These are phyloP conservation scores for Leptopilina myrica DNA, from an alignment of 2,888 invertebrate species.

Conservation along the genomic window DNA sequence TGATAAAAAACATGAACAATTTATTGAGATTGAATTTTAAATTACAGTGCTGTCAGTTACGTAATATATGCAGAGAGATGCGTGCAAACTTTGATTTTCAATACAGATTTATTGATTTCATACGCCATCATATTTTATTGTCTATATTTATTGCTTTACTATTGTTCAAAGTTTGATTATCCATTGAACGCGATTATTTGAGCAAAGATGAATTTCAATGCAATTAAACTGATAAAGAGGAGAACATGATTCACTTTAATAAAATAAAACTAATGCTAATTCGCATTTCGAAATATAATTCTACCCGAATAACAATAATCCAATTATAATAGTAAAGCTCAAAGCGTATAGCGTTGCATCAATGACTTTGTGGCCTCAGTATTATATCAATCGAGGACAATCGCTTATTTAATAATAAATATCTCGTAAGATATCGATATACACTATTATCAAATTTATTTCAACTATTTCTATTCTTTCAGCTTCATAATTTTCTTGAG, in stretches of 20 bases:
- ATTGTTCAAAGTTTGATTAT: constrained; percentile 7
- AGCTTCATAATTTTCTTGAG: too few relatives aligned
- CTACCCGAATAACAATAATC: constrained; percentile 22
- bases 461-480: too few relatives aligned
- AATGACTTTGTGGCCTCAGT: constrained; percentile 10
- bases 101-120: constrained; percentile 5
- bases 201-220: background rate
- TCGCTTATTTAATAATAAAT: constrained; percentile 13
- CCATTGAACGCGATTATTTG: background rate
- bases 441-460: too few relatives aligned
- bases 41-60: constrained; percentile 7
- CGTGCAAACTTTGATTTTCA: constrained; percentile 24
- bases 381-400: constrained; percentile 17
- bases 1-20: background rate
- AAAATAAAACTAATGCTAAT: background rate
- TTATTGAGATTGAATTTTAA: background rate
- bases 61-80: constrained; percentile 9
- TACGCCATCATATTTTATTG: background rate
- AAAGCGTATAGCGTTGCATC: constrained; percentile 19
- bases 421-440: too few relatives aligned
- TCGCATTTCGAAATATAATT: background rate
- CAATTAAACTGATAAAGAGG: background rate
- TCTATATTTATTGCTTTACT: constrained; percentile 1
- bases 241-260: background rate
- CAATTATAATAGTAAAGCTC: constrained; percentile 14